Evolutionary conservation across 2,797 vertebrate genomes (phyloP), one percentile per base, ranked within the genome.

Genomic region (Hirundo rustica): DNA sequence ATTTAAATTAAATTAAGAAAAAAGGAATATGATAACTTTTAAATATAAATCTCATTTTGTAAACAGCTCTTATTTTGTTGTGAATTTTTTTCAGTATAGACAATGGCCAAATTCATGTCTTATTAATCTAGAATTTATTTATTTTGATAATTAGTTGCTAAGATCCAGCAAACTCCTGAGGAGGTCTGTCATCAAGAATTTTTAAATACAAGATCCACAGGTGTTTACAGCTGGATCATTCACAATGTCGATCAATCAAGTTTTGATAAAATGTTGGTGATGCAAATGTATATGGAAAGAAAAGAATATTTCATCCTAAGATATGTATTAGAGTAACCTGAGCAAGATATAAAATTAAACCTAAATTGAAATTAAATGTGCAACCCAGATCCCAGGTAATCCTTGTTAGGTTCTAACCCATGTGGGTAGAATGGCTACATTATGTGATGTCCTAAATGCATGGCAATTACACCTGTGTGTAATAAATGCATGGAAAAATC

Each of bases 71-170:
- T 73, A 34, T 8, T 64, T 13, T 29, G 2, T 14, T 38, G 9
- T 0, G 0, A 6, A 5, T 16, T 62, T 44, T 50, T 44, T 13
- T 32, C 27, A 23, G 8, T 36, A 10, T 3, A 72, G 8, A 54
- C 21, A 90, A 5, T 54, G 13, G 18, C 14, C 62, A 82, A 80
- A 85, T 54, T 4, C 11, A 16, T 4, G 4, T 51, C 50, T 40
- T 79, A 9, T 4, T 66, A 25, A 42, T 18, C 4, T 68, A 38
- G 5, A 34, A 4, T n/a, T 38, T 64, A 32, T 83, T 61, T 2
- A 20, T 79, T 88, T 44, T 48, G 93, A 34, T 84, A 21, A 86
- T 67, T 91, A 75, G 12, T 67, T 85, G 72, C 29, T 19, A 87
- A 57, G 29, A 45, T 30, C 7, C 16, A 30, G 61, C 22, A 81